Percentiles rank a stretch among this genome's conserved stretches.
Evolutionary conservation across 1,140 invertebrate species (phyloP).

Genomic region (Pseudomyrmex cubaensis): DNA sequence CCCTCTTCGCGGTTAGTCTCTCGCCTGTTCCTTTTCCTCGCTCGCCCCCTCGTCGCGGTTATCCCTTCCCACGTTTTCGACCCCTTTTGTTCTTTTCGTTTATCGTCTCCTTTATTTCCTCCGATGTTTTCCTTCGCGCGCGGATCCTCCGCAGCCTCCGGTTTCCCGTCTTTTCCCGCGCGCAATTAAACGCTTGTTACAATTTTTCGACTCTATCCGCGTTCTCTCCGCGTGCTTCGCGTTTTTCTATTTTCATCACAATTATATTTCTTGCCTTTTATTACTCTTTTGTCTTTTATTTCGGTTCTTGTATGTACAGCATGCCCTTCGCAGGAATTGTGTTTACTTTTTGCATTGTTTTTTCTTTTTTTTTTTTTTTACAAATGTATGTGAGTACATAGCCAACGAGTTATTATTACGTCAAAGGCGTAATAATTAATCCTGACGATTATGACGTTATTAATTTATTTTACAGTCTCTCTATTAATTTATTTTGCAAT

Average conservation of each 20-base stretch:
- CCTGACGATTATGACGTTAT: not conserved
- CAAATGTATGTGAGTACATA: not conserved
- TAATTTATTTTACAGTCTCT: conserved; percentile 6
- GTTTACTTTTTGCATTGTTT: too few relatives aligned
- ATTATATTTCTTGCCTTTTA: conserved; percentile 10
- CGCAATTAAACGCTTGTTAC: conserved; percentile 46
- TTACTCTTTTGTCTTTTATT: conserved; percentile 1
- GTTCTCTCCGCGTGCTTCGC: not conserved
- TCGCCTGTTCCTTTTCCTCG: conserved; percentile 41
- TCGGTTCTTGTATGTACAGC: not conserved
- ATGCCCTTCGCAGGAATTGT: not conserved
- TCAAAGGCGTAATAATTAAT: conserved; percentile 16
- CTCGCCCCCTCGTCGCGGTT: conserved; percentile 26
- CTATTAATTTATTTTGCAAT: not conserved
- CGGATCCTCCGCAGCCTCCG: not conserved
- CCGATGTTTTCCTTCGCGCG: conserved; percentile 52
- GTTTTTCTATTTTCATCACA: conserved; percentile 34
- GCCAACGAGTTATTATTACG: conserved; percentile 10
- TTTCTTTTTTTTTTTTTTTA: not conserved
- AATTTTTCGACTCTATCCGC: not conserved
- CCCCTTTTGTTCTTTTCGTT: conserved; percentile 36
- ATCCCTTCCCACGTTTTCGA: conserved; percentile 11
- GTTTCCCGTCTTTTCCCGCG: conserved; percentile 22
- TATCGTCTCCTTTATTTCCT: conserved; percentile 12
- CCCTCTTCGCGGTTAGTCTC: conserved; percentile 73